Percentiles rank a stretch among this genome's conserved stretches.
Conservation (phyloP, 2,113 vertebrate species). For the Sprattus sprattus region DNA sequence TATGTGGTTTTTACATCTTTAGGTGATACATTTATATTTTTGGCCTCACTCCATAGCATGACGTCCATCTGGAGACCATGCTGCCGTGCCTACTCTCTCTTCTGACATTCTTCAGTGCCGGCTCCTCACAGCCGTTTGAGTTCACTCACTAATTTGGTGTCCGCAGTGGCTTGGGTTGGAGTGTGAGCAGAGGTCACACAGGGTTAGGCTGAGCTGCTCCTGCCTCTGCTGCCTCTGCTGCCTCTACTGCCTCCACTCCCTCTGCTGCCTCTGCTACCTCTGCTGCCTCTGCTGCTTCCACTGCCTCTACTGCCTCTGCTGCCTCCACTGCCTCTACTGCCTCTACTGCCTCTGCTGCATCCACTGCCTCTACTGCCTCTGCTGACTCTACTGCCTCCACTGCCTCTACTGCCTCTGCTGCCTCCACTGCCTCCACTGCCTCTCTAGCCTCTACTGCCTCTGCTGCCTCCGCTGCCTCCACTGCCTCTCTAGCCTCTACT, state of each 20-base stretch:
- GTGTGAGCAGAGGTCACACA: conserved; percentile 42
- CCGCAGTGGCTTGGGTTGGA: conserved; percentile 20
- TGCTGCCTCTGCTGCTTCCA: not conserved
- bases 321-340: too few relatives aligned
- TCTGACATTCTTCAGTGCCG: not conserved
- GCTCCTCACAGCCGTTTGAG: not conserved
- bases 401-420: too few relatives aligned
- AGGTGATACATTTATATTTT: too few relatives aligned
- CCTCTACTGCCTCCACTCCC: not conserved
- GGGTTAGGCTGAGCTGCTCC: conserved; percentile 48
- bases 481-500: not conserved
- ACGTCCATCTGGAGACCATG: not conserved
- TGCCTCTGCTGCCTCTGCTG: not conserved
- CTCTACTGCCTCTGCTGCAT: too few relatives aligned
- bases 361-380: too few relatives aligned
- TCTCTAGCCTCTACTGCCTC: too few relatives aligned
- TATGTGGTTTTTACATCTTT: too few relatives aligned
- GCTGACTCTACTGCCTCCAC: too few relatives aligned
- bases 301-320: too few relatives aligned
- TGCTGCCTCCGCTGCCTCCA: too few relatives aligned
- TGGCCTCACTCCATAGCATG: not conserved
- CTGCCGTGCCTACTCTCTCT: not conserved
- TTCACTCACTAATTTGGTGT: conserved; percentile 7
- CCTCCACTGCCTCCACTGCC: too few relatives aligned
- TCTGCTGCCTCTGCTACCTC: not conserved